Conservation (phyloP, 2,797 vertebrate genomes). For the Cryptoblepharus egeriae region DNA sequence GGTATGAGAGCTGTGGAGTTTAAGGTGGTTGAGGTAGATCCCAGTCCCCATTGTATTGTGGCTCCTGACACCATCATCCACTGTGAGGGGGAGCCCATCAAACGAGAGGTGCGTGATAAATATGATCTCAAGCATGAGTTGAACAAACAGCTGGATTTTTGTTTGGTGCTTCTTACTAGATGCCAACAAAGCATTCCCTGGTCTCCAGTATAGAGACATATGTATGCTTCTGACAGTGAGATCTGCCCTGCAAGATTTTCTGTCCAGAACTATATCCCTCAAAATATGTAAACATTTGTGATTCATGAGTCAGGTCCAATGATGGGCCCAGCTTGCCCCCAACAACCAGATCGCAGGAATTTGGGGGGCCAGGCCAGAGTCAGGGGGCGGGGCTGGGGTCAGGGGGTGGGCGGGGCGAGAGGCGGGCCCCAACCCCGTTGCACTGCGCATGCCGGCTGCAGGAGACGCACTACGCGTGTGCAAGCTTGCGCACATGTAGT, state of each 20-base stretch:
- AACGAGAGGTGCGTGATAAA: constrained; percentile 62
- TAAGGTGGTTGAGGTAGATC: constrained; percentile 73
- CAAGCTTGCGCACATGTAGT: too few relatives aligned
- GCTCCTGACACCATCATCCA: constrained; percentile 73
- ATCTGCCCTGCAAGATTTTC: background rate
- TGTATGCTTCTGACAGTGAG: background rate
- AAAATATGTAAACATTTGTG: background rate
- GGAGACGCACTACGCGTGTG: too few relatives aligned
- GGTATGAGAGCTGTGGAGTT: constrained; percentile 75
- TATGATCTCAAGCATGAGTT: background rate
- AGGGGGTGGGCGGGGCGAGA: too few relatives aligned
- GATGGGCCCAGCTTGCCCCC: too few relatives aligned
- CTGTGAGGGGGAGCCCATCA: constrained; percentile 75
- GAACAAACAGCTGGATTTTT: background rate
- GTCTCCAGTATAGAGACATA: background rate
- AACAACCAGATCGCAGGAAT: too few relatives aligned
- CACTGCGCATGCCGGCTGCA: too few relatives aligned
- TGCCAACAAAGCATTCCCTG: background rate
- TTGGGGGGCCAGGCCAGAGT: too few relatives aligned
- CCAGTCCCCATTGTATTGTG: constrained; percentile 71
- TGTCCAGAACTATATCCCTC: too few relatives aligned
- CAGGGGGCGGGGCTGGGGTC: too few relatives aligned
- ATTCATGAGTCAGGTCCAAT: background rate
- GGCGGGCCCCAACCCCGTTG: too few relatives aligned
- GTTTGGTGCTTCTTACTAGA: background rate